Evolutionary conservation across 2,797 vertebrate genomes (phyloP), one percentile per base, ranked within the genome.

Genomic region (Coregonus ussuriensis): DNA sequence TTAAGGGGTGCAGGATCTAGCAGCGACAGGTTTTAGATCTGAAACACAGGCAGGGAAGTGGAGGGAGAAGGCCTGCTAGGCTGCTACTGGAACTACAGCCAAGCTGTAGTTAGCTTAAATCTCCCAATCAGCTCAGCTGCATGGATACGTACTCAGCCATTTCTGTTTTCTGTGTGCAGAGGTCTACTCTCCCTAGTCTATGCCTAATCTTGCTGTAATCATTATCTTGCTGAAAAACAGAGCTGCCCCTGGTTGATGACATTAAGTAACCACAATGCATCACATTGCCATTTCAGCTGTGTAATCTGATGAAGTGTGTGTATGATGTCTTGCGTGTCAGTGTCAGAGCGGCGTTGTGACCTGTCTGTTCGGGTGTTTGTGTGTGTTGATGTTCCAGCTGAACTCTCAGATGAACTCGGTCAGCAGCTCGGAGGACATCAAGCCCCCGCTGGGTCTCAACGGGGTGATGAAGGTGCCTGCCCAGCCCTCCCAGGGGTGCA

Each of bases 381-480:
- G 88, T 91, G 86, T 91, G 88, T 87, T 90, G 90, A 89, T 91
- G 88, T 93, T 95, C 66, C 94, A 99, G 98, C 94, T 99, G 88
- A 98, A 94, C 94, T 98, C 98, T 0, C 96, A 98, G 78, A 98
- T 99, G 97, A 98, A 98, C 94, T 96, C 97, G 0, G 94, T 99
- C 89, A 99, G 96, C 94, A 98, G 97, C 92, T 96, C 96, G 5
- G 98, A 99, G 93, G 98, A 99, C 90, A 97, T 99, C 76, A 99
- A 99, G 84, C 98, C 98, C 47, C 98, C 97, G 1, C 90, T 98
- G 88, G 98, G 98, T 77, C 94, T 99, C 88, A 99, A 99, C 35
- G 98, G 98, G 1, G 95, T 99, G 89, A 98, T 99, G 94, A 99
- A 99, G 92, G 94, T 98, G 81, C 97, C 97, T 16, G 94, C 95